These are phyloP conservation scores for Lasioglossum zephyrum DNA, from an alignment of 2,888 invertebrate genomes.

Conservation along the genomic window DNA sequence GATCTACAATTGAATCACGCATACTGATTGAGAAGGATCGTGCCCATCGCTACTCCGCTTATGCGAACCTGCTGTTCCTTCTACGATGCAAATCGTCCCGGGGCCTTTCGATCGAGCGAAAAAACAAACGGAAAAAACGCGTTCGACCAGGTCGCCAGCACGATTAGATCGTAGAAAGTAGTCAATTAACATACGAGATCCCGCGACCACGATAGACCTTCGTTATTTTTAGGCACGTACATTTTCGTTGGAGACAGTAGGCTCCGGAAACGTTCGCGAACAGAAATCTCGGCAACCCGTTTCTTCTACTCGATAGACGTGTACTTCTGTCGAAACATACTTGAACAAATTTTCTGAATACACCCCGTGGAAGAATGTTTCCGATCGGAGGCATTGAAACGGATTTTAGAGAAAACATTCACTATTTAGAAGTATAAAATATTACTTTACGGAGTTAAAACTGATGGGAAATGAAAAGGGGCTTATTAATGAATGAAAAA, in stretches of 20 bases:
- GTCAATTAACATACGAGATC: constrained; percentile 36
- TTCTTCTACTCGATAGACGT: neutral
- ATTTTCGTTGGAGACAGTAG: neutral
- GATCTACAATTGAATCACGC: no score
- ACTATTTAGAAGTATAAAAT: no score
- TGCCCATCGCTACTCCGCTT: neutral
- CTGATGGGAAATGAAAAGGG: no score
- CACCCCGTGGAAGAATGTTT: no score
- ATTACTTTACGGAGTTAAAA: no score
- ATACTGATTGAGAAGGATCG: neutral
- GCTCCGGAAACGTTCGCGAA: neutral
- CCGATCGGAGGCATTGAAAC: no score
- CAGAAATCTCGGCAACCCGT: neutral
- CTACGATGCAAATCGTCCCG: constrained; percentile 18
- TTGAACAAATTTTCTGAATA: no score
- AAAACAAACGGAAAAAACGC: constrained; percentile 7
- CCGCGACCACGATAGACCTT: constrained; percentile 14
- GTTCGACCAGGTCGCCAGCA: constrained; percentile 26
- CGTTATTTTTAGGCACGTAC: constrained; percentile 36
- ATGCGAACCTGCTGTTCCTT: neutral
- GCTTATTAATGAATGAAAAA: no score
- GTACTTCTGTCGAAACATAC: no score
- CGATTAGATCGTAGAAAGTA: constrained; percentile 35
- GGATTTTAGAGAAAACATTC: no score
- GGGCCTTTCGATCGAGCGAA: constrained; percentile 24